Evolutionary conservation across 1,140 invertebrate genomes (phyloP), one percentile per base, ranked within the genome.

Genomic region (Diabrotica undecimpunctata): DNA sequence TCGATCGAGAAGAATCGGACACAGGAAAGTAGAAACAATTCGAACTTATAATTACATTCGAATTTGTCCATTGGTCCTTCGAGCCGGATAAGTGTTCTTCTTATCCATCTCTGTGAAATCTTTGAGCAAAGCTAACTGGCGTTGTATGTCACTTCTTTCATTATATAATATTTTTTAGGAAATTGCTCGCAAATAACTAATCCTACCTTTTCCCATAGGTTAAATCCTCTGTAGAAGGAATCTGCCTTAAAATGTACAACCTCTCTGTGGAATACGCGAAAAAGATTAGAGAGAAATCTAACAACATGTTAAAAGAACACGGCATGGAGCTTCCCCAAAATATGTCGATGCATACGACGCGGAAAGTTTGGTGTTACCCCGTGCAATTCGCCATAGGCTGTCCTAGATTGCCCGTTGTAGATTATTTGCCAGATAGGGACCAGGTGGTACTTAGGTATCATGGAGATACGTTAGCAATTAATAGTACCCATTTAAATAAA

Each of bases 331-430:
- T 90, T 39, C 84, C 86, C 64, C 83, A 83, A 11, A 87, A 62
- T 11, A 85, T 84, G 25, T 81, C 89, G 54, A 87, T 88, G 50
- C 85, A 84, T 39, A 87, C 87, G 12, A 83, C 89, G 36, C 86
- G 93, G 53, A 95, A 95, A 81, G 94, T 97, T 52, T 95, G 92
- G 89, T 97, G 95, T 84, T 97, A 97, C 80, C 92, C 95, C 5
- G 87, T 96, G 63, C 94, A 96, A 81, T 93, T 96, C 81, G 88
- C 90, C 14, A 85, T 94, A 52, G 92, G 92, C 5, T 89, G 90
- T 64, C 92, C 93, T 5, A 83, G 94, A 53, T 83, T 95, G 66
- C 94, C 94, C 6, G 83, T 87, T 38, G 88, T 97, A 7, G 95
- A 98, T 69, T 94, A 94, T 78, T 80, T 92, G 57, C 90, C 92